These are phyloP conservation scores for Barypeithes pellucidus DNA, from an alignment of 2,888 invertebrate genomes.

Conservation along the genomic window DNA sequence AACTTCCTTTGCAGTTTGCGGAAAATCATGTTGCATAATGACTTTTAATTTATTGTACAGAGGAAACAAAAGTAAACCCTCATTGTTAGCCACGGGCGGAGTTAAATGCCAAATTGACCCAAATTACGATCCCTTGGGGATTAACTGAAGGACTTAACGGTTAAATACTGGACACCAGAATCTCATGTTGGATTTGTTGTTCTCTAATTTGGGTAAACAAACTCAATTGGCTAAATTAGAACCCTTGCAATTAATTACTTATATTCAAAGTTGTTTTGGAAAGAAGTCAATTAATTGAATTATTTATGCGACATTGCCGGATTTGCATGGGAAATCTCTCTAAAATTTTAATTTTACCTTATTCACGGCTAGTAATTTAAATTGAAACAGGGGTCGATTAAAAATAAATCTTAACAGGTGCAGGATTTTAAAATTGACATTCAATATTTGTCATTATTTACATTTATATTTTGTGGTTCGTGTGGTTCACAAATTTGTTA, in stretches of 20 bases:
- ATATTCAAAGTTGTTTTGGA: slow-evolving; percentile 2
- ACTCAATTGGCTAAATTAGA: slow-evolving; percentile 14
- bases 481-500: too few species aligned
- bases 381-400: too few species aligned
- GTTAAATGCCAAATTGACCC: slow-evolving; percentile 18
- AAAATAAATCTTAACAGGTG: too few species aligned
- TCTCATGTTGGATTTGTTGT: slow-evolving; percentile 17
- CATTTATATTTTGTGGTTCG: too few species aligned
- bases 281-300: background rate
- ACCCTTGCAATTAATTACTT: slow-evolving; percentile 10
- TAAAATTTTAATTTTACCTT: too few species aligned
- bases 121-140: slow-evolving; percentile 26
- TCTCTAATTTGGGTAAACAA: slow-evolving; percentile 29
- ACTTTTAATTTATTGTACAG: background rate
- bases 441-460: too few species aligned
- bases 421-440: too few species aligned
- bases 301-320: background rate
- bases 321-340: background rate
- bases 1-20: too few species aligned
- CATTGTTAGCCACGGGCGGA: slow-evolving; percentile 1
- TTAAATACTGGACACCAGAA: slow-evolving; percentile 20
- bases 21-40: background rate
- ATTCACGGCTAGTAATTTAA: too few species aligned
- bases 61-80: background rate
- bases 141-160: slow-evolving; percentile 16